Conservation (phyloP, 2,888 invertebrate genomes). For the Bugulina stolonifera region DNA sequence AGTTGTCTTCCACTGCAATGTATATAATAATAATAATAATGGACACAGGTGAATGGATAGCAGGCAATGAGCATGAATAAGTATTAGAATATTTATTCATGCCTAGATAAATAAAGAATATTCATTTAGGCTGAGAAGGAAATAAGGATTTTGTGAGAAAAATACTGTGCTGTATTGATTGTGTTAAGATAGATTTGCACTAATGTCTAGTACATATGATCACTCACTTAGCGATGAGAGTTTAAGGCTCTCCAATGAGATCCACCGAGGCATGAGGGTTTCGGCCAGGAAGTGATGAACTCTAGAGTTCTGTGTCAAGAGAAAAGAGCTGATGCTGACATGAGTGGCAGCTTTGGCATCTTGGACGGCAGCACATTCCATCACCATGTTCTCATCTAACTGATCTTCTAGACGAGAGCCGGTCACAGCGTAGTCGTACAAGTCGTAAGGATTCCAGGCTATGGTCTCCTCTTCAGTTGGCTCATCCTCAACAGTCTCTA, state of each 20-base stretch:
- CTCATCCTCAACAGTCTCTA: not conserved
- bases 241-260: slow-evolving; percentile 9
- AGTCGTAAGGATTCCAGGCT: slow-evolving; percentile 17
- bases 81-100: too few species aligned
- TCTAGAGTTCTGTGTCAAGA: not conserved
- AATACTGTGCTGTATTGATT: too few species aligned
- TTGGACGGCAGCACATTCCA: slow-evolving; percentile 10
- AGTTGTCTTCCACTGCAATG: too few species aligned
- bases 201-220: too few species aligned
- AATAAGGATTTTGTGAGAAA: too few species aligned
- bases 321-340: slow-evolving; percentile 20
- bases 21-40: too few species aligned
- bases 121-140: too few species aligned
- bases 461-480: not conserved
- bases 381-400: not conserved
- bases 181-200: too few species aligned
- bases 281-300: slow-evolving; percentile 4
- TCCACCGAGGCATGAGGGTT: slow-evolving; percentile 18
- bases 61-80: too few species aligned
- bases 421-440: not conserved
- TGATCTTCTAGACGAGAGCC: not conserved
- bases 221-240: not conserved
- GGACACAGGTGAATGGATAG: too few species aligned
- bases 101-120: too few species aligned
- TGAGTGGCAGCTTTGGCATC: not conserved